Conservation (phyloP, 2,113 vertebrate species). For the Calidris pugnax region DNA sequence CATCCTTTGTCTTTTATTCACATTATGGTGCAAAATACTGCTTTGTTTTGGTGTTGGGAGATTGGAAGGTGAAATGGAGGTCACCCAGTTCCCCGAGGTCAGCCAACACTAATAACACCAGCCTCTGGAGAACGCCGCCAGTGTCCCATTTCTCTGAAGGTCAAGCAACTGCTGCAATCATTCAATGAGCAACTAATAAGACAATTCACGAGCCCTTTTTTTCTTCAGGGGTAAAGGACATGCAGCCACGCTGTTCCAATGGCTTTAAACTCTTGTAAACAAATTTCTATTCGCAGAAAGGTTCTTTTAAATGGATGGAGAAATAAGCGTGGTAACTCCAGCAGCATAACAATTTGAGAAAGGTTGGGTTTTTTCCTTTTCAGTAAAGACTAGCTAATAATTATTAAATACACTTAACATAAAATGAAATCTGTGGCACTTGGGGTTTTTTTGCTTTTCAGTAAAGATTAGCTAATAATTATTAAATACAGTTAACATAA, state of each 20-base stretch:
- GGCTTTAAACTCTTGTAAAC: background rate
- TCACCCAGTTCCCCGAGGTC: background rate
- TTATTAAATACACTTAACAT: background rate
- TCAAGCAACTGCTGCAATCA: conserved; percentile 31
- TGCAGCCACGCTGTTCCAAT: background rate
- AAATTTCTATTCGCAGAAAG: background rate
- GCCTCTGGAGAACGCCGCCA: background rate
- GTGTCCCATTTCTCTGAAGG: conserved; percentile 34
- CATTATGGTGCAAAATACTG: background rate
- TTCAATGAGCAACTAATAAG: conserved; percentile 29
- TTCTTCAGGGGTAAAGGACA: background rate
- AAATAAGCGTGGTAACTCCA: background rate
- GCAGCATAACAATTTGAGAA: background rate
- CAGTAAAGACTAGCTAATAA: background rate
- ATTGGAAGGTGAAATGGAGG: conserved; percentile 51
- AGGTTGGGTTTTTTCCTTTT: background rate
- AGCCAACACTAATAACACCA: conserved; percentile 43
- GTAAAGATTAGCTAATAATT: background rate
- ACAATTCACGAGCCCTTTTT: background rate
- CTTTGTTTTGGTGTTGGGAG: background rate
- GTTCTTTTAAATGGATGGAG: background rate
- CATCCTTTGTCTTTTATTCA: background rate
- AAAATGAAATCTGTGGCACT: background rate
- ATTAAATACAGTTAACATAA: background rate
- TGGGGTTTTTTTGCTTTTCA: background rate